A percentile compares a stretch with the other conserved stretches of the same genome.
Conservation (phyloP, 2,888 invertebrate species). For the Idaea dimidiata region DNA sequence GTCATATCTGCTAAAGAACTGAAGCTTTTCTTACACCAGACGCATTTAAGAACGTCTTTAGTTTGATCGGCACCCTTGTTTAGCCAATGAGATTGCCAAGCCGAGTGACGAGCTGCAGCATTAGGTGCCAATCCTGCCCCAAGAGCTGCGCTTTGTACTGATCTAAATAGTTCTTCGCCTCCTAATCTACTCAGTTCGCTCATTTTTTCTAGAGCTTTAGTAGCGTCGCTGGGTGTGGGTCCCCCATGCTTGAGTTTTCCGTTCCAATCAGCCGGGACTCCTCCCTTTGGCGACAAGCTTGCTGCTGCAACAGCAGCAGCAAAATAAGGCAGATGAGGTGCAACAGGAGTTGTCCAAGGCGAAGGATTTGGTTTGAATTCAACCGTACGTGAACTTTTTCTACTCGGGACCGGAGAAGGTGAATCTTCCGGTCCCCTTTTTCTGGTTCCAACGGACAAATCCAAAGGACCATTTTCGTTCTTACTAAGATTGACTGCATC, state of each 20-base stretch:
- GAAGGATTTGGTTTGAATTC: conserved; percentile 87
- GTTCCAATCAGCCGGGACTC: conserved; percentile 85
- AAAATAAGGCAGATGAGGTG: conserved; percentile 89
- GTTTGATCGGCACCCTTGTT: conserved; percentile 97
- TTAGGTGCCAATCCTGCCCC: conserved; percentile 76
- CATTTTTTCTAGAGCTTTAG: conserved; percentile 95
- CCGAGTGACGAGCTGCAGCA: conserved; percentile 88
- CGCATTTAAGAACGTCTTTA: conserved; percentile 97
- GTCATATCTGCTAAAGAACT: conserved; percentile 96
- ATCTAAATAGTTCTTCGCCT: conserved; percentile 87
- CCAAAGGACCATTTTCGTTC: conserved; percentile 87
- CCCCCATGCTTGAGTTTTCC: conserved; percentile 87
- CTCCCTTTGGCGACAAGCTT: conserved; percentile 87
- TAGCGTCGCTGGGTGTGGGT: conserved; percentile 89
- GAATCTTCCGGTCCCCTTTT: conserved; percentile 86
- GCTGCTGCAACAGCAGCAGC: conserved; percentile 90
- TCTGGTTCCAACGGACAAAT: conserved; percentile 88
- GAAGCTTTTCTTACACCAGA: conserved; percentile 99
- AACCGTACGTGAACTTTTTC: conserved; percentile 84
- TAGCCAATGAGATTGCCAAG: conserved; percentile 99
- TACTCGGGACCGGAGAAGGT: conserved; percentile 81
- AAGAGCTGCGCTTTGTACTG: conserved; percentile 78
- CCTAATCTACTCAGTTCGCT: conserved; percentile 92
- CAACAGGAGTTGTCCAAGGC: conserved; percentile 90
- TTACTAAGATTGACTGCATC: conserved; percentile 88